These are phyloP conservation scores for Salticus scenicus DNA, from an alignment of 2,888 invertebrate species.

Conservation along the genomic window DNA sequence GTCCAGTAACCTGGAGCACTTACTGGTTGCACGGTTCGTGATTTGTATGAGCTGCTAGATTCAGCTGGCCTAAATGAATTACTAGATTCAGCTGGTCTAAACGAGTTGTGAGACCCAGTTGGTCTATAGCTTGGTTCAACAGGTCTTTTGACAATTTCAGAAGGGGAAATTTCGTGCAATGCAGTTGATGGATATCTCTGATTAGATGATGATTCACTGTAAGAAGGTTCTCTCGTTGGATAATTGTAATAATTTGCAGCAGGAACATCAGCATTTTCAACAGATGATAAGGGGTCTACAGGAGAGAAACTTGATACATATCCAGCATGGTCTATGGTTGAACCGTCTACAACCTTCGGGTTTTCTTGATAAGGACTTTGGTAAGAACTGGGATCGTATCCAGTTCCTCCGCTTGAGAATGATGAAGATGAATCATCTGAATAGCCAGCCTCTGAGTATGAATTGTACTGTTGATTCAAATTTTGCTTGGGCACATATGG, in stretches of 20 bases:
- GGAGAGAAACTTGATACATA: slow-evolving; percentile 34
- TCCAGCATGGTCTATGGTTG: neutral
- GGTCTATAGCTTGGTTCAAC: neutral
- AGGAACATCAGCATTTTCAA: neutral
- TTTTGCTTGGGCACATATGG: neutral
- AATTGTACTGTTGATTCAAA: neutral
- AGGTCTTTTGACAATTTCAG: neutral
- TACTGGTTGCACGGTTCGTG: neutral
- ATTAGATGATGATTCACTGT: neutral
- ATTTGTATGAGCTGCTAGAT: neutral
- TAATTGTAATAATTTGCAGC: slow-evolving; percentile 33
- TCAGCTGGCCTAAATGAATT: too few species aligned
- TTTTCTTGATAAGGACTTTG: slow-evolving; percentile 25
- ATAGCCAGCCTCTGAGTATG: slow-evolving; percentile 6
- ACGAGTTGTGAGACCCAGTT: too few species aligned
- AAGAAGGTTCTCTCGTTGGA: neutral
- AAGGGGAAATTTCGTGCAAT: slow-evolving; percentile 47
- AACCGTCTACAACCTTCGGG: slow-evolving; percentile 20
- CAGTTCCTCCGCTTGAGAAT: neutral
- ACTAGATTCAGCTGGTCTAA: too few species aligned
- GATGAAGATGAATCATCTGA: slow-evolving; percentile 2
- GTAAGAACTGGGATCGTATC: slow-evolving; percentile 11
- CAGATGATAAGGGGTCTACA: slow-evolving; percentile 16
- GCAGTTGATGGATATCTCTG: neutral
- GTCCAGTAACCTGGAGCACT: slow-evolving; percentile 38